These are phyloP conservation scores for Enteromius paludinosus DNA, from an alignment of 2,797 vertebrate species.

Conservation along the genomic window DNA sequence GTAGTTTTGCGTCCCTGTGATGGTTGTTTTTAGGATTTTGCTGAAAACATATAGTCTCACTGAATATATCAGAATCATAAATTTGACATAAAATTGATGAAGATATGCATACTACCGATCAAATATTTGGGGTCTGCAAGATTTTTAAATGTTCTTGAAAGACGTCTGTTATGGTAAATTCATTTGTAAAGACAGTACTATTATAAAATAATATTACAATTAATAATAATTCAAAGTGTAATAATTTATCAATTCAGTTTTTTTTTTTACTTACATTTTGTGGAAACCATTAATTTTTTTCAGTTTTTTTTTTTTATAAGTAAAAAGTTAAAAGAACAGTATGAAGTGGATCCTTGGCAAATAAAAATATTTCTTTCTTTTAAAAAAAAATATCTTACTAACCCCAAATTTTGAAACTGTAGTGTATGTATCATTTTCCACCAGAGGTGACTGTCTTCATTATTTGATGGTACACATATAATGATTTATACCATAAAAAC, in stretches of 20 bases:
- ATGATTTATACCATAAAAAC: neutral
- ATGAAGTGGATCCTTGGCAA: neutral
- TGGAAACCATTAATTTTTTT: neutral
- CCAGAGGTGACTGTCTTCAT: neutral
- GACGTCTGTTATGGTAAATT: neutral
- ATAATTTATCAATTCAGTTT: too few species aligned
- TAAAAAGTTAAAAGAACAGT: neutral
- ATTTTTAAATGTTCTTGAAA: neutral
- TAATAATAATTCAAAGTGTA: too few species aligned
- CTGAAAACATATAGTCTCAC: neutral
- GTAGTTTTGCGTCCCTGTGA: slow-evolving; percentile 1
- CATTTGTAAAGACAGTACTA: neutral
- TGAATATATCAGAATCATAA: neutral
- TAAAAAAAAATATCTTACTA: neutral
- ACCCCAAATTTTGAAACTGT: neutral
- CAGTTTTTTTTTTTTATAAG: neutral
- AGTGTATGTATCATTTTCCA: neutral
- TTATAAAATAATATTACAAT: neutral
- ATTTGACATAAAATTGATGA: neutral
- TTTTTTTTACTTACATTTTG: neutral
- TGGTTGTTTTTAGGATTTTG: neutral
- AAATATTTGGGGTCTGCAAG: neutral
- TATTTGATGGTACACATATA: neutral
- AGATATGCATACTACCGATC: neutral
- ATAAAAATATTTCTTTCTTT: neutral